Evolutionary conservation across 2,113 vertebrate genomes (phyloP).

Genomic region (Boulengeromyrus knoepffleri): DNA sequence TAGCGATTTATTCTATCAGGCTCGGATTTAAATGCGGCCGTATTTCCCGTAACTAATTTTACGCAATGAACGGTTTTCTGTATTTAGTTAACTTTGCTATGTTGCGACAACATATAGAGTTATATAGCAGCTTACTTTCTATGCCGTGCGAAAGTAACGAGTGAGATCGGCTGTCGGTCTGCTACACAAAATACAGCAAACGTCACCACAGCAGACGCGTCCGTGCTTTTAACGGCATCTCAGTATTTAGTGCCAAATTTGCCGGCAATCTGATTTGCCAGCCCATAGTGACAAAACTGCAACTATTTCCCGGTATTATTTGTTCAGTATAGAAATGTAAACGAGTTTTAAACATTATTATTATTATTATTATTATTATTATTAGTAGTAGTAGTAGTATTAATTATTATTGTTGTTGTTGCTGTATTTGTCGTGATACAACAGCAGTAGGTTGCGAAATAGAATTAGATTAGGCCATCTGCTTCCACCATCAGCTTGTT

Average conservation of each 20-base stretch:
- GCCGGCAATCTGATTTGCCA: background rate
- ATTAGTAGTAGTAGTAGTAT: too few relatives aligned
- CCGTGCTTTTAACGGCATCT: background rate
- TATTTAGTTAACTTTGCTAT: background rate
- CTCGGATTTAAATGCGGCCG: background rate
- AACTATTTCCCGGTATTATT: background rate
- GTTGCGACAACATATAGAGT: background rate
- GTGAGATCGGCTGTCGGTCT: background rate
- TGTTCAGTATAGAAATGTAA: background rate
- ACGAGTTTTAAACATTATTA: background rate
- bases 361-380: background rate
- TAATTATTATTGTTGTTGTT: too few relatives aligned
- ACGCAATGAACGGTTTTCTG: background rate
- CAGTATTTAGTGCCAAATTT: background rate
- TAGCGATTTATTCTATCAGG: background rate
- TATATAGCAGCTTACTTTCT: background rate
- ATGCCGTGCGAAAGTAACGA: background rate
- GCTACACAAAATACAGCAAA: background rate
- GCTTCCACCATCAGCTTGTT: constrained; percentile 52
- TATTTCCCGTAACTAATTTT: background rate
- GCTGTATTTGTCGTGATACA: too few relatives aligned
- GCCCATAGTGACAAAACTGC: background rate
- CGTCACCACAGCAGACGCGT: background rate
- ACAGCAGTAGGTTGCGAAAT: background rate
- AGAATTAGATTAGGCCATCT: background rate